Evolutionary conservation across 1,140 invertebrate genomes (phyloP), one percentile per base, ranked within the genome.

Genomic region (Scaptomyza montana): DNA sequence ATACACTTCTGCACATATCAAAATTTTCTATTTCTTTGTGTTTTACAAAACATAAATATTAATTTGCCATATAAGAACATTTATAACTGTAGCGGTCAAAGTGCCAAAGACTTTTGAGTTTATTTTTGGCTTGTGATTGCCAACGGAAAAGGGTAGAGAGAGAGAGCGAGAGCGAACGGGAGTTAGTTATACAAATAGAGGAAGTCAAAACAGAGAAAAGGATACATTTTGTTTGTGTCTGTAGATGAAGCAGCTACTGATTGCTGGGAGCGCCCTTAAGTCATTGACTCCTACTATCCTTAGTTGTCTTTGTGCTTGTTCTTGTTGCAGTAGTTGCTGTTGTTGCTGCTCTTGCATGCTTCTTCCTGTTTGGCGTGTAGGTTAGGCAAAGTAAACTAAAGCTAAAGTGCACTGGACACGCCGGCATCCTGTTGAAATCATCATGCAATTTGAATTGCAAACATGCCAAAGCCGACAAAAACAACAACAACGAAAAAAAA

Each of bases 341-440:
- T 74, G 46, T 66, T 63, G 47, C 36, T 67, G 62, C 55, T 51
- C 59, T 53, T 70, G 74, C 74, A 78, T 59, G 66, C 60, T 65
- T 60, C 76, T 84, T 84, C 80, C 80, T 84, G 80, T 84, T 80
- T 80, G 55, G 63, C 41, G 45, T 59, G 66, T 13, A 53, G 39
- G 61, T 53, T 56, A 56, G 63, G 50, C 43, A 50, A 39, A 74
- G 72, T 76, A 82, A 80, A 75, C 77, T 72, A 63, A 82, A 75
- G 79, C 56, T 75, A 84, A 78, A 85, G 78, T 84, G 80, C 80
- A 69, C 61, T 84, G 80, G 80, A 79, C 80, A 84, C 62, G 72
- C 76, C 72, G 69, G 76, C 80, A 85, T 84, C 80, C 80, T 84
- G 80, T 70, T 64, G 72, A 84, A 84, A 84, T 84, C 80, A 84